A percentile compares a stretch with the other conserved stretches of the same genome.
Conservation (phyloP, 1,140 invertebrate species). For the Hylyphantes graminicola region DNA sequence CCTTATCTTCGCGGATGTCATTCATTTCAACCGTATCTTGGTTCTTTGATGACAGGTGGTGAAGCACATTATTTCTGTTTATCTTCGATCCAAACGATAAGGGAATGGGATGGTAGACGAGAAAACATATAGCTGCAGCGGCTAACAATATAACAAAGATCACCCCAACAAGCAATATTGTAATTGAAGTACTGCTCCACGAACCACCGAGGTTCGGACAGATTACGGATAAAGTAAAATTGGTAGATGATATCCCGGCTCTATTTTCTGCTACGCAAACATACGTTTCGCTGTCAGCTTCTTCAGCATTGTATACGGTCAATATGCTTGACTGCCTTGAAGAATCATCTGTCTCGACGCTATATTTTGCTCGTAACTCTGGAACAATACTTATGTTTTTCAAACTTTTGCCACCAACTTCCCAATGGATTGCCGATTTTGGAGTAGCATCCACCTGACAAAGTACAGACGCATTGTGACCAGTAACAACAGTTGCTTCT, state of each 20-base stretch:
- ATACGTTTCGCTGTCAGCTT: conserved; percentile 79
- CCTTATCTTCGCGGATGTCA: conserved; percentile 47
- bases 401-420: conserved; percentile 68
- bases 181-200: conserved; percentile 68
- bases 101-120: conserved; percentile 51
- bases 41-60: conserved; percentile 50
- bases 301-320: conserved; percentile 77
- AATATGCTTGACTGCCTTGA: conserved; percentile 72
- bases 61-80: conserved; percentile 49
- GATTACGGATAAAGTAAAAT: conserved; percentile 76
- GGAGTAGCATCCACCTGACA: conserved; percentile 79
- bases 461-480: conserved; percentile 78
- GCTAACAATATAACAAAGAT: conserved; percentile 73
- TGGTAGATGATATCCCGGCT: conserved; percentile 78
- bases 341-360: conserved; percentile 66
- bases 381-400: conserved; percentile 70
- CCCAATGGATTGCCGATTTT: conserved; percentile 72
- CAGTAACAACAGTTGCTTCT: conserved; percentile 70
- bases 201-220: conserved; percentile 68
- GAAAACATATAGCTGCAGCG: conserved; percentile 65
- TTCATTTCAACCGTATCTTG: conserved; percentile 56
- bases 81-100: conserved; percentile 35
- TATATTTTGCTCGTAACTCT: conserved; percentile 69
- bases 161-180: conserved; percentile 72
- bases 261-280: conserved; percentile 81